Conservation (phyloP, 2,113 vertebrate species). For the Narcine bancroftii region DNA sequence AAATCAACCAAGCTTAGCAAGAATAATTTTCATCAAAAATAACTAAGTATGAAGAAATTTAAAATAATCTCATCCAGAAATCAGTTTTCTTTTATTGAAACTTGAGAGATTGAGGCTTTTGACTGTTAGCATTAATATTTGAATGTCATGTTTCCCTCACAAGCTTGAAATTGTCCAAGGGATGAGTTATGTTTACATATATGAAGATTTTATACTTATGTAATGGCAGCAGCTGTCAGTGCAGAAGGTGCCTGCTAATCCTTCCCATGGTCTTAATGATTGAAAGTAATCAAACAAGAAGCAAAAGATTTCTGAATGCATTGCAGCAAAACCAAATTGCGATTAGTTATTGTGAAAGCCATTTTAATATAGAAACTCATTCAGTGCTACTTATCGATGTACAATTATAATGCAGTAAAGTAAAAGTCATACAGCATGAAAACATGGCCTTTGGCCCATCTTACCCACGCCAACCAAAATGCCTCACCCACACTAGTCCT, state of each 20-base stretch:
- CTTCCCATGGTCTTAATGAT: neutral
- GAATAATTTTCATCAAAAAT: neutral
- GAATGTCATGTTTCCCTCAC: neutral
- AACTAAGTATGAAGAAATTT: neutral
- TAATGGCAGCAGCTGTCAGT: conserved; percentile 4
- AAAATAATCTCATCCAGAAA: neutral
- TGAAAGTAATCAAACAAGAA: neutral
- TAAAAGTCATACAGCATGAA: no score
- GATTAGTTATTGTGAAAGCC: neutral
- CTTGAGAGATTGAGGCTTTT: neutral
- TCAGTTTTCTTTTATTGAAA: neutral
- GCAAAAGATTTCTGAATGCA: neutral
- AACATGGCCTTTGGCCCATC: no score
- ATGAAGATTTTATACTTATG: neutral
- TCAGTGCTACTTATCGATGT: neutral
- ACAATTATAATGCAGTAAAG: no score
- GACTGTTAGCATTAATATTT: neutral
- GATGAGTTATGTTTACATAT: conserved; percentile 18
- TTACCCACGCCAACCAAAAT: no score
- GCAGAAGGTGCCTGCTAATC: conserved; percentile 4
- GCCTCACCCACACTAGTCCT: no score
- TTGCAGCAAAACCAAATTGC: neutral
- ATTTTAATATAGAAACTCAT: neutral
- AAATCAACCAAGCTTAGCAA: neutral
- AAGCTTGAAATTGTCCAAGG: neutral